A percentile compares a stretch with the other conserved stretches of the same genome.
Evolutionary conservation across 2,113 vertebrate species (phyloP).

Genomic region (Aramus guarauna): DNA sequence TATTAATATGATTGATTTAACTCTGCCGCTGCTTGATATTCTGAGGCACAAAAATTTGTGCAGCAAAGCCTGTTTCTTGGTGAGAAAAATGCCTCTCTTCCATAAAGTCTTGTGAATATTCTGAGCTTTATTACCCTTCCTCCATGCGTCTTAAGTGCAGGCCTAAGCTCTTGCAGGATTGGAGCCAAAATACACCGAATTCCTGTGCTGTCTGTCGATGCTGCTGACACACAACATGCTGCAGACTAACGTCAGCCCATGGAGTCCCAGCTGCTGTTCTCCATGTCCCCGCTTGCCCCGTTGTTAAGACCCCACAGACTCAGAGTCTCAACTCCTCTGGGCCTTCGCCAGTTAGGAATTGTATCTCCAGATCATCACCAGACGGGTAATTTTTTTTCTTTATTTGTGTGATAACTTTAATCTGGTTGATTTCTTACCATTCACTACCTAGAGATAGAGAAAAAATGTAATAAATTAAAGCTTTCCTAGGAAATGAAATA

Average conservation of each 20-base stretch:
- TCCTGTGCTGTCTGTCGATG: rapidly evolving
- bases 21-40: background rate
- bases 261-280: background rate
- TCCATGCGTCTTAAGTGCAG: background rate
- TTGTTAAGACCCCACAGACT: background rate
- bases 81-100: background rate
- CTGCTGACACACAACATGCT: background rate
- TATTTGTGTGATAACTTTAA: background rate
- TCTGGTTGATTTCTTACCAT: background rate
- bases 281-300: background rate
- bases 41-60: background rate
- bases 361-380: background rate
- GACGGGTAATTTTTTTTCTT: background rate
- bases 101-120: background rate
- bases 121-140: background rate
- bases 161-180: background rate
- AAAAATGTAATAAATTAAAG: background rate
- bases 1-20: constrained; percentile 30
- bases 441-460: background rate
- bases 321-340: background rate
- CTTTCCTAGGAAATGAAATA: background rate
- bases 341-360: background rate
- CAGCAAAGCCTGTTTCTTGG: background rate
- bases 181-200: background rate
- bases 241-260: background rate